Evolutionary conservation across 2,113 vertebrate species (phyloP), one percentile per base, ranked within the genome.

Genomic region (Daubentonia madagascariensis): DNA sequence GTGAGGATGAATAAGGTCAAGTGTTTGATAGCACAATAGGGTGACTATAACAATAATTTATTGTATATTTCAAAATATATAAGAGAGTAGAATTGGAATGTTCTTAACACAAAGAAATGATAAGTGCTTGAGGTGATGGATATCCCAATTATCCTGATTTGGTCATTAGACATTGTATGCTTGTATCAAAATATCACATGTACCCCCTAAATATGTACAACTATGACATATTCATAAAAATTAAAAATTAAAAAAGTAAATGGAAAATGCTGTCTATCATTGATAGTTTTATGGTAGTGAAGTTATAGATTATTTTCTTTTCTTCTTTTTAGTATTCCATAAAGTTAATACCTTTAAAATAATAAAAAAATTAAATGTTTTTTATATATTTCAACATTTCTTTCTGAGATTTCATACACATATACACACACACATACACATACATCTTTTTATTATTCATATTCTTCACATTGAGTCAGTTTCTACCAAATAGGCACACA

Each of bases 401-500:
- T 86, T 57, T 45, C 57, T 57, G 40, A 89, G 40, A 25, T 63
- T 87, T 92, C 35, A 10, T 14, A 50, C 17, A 22, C 13, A 76
- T 12, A 37, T 6, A 8, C 2, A 3, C 8, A 11, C 8, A 50
- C 17, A 22, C 13, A 76, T 12, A 37, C 6, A 8, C 2, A 3
- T 6, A 11, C 8, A 86, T 16, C 30, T 70, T 50, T 32, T 76
- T 32, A 57, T 43, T 80, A 54, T 70, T n/a, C 18, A 57, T 73
- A 45, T 78, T 96, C 52, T 72, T 93, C 63, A 80, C 84, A 30
- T 16, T 28, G 63, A 50, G 68, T 95, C 50, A 68, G 35, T 86
- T 91, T 91, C 78, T 88, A 20, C 32, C 86, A 83, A 85, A 85
- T 16, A 76, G 30, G 50, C 8, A 22, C 37, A 30, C 16, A 17